A percentile compares a stretch with the other conserved stretches of the same genome.
These are phyloP conservation scores for Uropsilus gracilis DNA, from an alignment of 2,113 vertebrate genomes.

Conservation along the genomic window DNA sequence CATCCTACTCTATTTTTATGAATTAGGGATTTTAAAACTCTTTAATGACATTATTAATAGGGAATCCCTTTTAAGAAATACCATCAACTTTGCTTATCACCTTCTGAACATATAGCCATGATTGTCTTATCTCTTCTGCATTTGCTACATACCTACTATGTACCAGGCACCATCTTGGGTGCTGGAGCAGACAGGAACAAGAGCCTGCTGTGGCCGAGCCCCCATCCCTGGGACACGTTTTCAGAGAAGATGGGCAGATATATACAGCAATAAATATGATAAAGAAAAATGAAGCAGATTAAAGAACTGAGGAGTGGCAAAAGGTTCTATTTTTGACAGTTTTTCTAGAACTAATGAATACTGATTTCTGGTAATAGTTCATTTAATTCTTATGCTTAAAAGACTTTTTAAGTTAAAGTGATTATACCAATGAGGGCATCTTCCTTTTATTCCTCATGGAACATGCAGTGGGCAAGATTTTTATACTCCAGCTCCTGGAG, in stretches of 20 bases:
- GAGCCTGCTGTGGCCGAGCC: not conserved
- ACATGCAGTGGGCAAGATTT: not conserved
- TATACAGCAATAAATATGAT: not conserved
- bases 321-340: not conserved
- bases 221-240: not conserved
- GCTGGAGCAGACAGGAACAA: not conserved
- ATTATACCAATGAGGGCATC: not conserved
- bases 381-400: slow-evolving; percentile 19
- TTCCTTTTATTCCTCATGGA: not conserved
- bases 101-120: not conserved
- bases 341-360: slow-evolving; percentile 57
- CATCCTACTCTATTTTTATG: not conserved
- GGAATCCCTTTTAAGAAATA: slow-evolving; percentile 5
- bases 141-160: not conserved
- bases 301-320: slow-evolving; percentile 24
- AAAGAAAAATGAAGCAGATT: slow-evolving; percentile 40
- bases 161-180: not conserved
- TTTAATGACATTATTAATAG: not conserved
- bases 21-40: not conserved
- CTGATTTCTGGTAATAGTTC: slow-evolving; percentile 22
- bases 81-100: not conserved
- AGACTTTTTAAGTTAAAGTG: not conserved
- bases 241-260: not conserved
- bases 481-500: not conserved
- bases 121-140: slow-evolving; percentile 24